Percentiles rank a stretch among this genome's conserved stretches.
These are phyloP conservation scores for Acronicta psi DNA, from an alignment of 2,888 invertebrate species.

Conservation along the genomic window DNA sequence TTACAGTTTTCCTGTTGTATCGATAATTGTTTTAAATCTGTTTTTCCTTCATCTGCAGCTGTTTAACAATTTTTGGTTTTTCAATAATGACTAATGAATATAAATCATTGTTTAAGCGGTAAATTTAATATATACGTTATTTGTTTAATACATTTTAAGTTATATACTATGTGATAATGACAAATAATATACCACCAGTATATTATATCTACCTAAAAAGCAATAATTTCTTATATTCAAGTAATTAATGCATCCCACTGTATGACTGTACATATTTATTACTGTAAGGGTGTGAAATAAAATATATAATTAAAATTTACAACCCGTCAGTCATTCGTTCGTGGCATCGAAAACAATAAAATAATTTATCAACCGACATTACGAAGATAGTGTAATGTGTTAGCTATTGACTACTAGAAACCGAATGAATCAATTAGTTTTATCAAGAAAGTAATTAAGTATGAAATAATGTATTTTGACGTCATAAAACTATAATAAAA, in stretches of 20 bases:
- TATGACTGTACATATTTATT: too few species aligned
- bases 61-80: background rate
- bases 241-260: too few species aligned
- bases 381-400: conserved; percentile 23
- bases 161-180: too few species aligned
- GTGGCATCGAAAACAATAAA: conserved; percentile 26
- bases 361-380: conserved; percentile 15
- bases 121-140: too few species aligned
- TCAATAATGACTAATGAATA: background rate
- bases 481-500: conserved; percentile 14
- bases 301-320: conserved; percentile 9
- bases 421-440: conserved; percentile 13
- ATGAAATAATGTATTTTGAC: conserved; percentile 23
- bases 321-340: background rate
- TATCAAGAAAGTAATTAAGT: conserved; percentile 23
- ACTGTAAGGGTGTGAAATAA: conserved; percentile 1
- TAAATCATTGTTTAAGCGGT: conserved; percentile 1
- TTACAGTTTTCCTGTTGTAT: conserved; percentile 27
- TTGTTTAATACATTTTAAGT: too few species aligned
- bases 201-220: too few species aligned
- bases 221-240: too few species aligned
- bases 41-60: conserved; percentile 8
- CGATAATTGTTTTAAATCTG: conserved; percentile 23
- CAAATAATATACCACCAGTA: too few species aligned
- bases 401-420: background rate